Base-by-base conservation (phyloP, 2,113 vertebrate genomes). In the Microcebus ravelobensis region DNA sequence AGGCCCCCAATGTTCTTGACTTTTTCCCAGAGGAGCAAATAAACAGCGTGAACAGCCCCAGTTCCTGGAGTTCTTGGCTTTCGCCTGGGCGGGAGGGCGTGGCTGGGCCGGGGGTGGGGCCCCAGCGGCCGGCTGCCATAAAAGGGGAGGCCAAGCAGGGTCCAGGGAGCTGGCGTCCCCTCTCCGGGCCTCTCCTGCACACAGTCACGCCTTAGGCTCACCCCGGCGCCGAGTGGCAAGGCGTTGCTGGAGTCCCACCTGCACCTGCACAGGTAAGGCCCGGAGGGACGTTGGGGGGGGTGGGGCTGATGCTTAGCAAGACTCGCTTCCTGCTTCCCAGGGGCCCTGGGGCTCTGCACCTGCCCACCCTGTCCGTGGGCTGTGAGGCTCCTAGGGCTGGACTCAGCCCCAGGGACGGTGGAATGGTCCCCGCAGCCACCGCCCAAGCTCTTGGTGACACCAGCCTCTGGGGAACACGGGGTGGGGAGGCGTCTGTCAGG, bases 21-120 rank as follows among this genome's bases (percentile, higher is more conserved):
- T 63, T 61, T 84, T 97, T 97, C 98, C 96, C 98, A 97, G 98
- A 98, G 97, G 93, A 98, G 98, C 98, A 97, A 99, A 99, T 99
- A 99, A 99, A 98, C 97, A 76, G 98, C 98, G 98, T 98, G 98
- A 98, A 42, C 93, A 86, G 83, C 97, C 59, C 67, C 11, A 20
- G 68, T 79, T n/a, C 87, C 68, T n/a, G 57, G 11, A 55, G 42
- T 96, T 59, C 88, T 92, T 96, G 97, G 50, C 14, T 94, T 76
- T 88, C 94, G 25, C 39, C 20, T 13, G 74, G 27, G 70, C 1
- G 52, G 87, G 82, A 55, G 70, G 96, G 88, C 0, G 86, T 0
- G 55, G 77, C 52, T 17, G 5, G n/a, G 27, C 68, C 2, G 25
- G 31, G 73, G 52, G 63, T 8, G 68, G 76, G 88, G 65, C 73